These are phyloP conservation scores for Kuschelorhynchus macadamiae DNA, from an alignment of 2,888 invertebrate species.

Conservation along the genomic window DNA sequence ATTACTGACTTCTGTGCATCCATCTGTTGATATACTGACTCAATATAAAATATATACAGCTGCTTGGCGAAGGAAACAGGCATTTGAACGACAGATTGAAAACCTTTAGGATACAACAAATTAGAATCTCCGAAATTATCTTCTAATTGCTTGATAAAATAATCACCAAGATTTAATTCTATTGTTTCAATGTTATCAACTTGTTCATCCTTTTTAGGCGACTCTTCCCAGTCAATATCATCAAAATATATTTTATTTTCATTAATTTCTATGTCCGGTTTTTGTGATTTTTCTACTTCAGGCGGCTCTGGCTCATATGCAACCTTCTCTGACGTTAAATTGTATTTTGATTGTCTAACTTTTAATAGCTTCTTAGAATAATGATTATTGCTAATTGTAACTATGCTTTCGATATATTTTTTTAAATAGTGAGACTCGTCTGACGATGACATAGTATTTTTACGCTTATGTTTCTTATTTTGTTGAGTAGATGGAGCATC, in stretches of 20 bases:
- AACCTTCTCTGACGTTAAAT: slow-evolving; percentile 42
- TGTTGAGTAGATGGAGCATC: slow-evolving; percentile 14
- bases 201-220: slow-evolving; percentile 1
- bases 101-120: slow-evolving; percentile 71
- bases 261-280: neutral
- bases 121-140: slow-evolving; percentile 73
- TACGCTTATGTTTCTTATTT: slow-evolving; percentile 61
- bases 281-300: neutral
- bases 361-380: slow-evolving; percentile 77
- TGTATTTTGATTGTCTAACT: slow-evolving; percentile 60
- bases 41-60: slow-evolving; percentile 80
- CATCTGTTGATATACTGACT: slow-evolving; percentile 78
- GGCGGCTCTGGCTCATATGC: neutral
- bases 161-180: slow-evolving; percentile 75
- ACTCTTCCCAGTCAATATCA: slow-evolving; percentile 25
- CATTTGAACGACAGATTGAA: slow-evolving; percentile 76
- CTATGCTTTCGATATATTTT: slow-evolving; percentile 75
- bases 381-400: slow-evolving; percentile 74
- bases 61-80: slow-evolving; percentile 77
- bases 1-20: slow-evolving; percentile 74
- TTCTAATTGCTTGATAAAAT: slow-evolving; percentile 77
- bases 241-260: slow-evolving; percentile 8
- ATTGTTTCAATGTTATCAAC: slow-evolving; percentile 69
- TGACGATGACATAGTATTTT: slow-evolving; percentile 55
- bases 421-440: slow-evolving; percentile 71